A percentile compares a stretch with the other conserved stretches of the same genome.
These are phyloP conservation scores for Platysternon megacephalum DNA, from an alignment of 2,113 vertebrate genomes.

Conservation along the genomic window DNA sequence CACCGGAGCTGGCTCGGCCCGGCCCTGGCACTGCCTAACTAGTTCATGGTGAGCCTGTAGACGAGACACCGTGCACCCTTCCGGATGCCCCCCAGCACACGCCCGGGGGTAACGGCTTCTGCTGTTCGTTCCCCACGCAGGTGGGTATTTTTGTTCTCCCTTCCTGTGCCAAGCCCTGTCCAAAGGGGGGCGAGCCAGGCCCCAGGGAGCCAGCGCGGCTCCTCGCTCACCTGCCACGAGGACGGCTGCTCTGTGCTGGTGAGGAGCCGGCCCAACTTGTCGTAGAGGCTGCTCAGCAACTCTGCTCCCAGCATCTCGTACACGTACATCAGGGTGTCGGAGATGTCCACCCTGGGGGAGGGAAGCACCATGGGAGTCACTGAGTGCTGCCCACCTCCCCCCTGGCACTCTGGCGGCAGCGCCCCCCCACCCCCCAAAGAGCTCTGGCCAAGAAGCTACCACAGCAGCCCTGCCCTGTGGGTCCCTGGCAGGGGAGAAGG, in stretches of 20 bases:
- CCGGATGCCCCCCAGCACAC: no score
- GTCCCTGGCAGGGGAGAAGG: background rate
- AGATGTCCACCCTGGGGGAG: slow-evolving; percentile 94
- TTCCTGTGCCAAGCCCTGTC: no score
- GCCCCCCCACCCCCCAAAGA: no score
- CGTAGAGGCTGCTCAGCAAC: slow-evolving; percentile 97
- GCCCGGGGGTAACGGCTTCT: no score
- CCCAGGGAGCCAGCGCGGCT: no score
- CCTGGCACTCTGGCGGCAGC: no score
- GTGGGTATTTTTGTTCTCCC: no score
- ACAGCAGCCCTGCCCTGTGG: background rate
- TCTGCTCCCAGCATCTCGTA: slow-evolving; percentile 99
- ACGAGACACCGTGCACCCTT: no score
- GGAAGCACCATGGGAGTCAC: background rate
- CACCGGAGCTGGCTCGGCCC: background rate
- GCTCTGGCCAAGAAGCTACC: background rate
- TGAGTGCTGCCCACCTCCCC: background rate
- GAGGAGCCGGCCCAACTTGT: slow-evolving; percentile 95
- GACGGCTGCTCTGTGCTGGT: slow-evolving; percentile 93
- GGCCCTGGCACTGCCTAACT: no score
- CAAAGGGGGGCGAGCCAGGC: no score
- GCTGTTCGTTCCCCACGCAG: background rate
- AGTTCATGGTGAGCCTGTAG: no score
- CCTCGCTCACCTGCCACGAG: slow-evolving; percentile 93
- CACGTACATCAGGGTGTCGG: slow-evolving; percentile 98